Evolutionary conservation across 2,888 invertebrate genomes (phyloP).

Genomic region (Loripinus fragilis): DNA sequence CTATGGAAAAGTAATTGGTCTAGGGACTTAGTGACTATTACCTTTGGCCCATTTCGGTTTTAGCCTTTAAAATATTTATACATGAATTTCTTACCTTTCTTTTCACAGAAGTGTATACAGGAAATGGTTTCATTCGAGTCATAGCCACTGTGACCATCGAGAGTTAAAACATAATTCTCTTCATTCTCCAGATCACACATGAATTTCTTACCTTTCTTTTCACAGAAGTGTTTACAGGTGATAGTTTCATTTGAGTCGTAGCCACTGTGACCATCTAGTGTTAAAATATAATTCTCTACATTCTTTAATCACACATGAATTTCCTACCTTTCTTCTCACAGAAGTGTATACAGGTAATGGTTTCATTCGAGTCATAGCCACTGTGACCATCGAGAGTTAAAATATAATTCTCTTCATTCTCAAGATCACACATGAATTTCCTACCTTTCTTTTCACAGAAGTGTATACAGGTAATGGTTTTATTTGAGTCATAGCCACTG

Average conservation of each 20-base stretch:
- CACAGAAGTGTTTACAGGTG: constrained; percentile 82
- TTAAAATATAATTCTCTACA: constrained; percentile 94
- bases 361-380: constrained; percentile 83
- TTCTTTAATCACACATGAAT: no score
- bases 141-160: constrained; percentile 85
- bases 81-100: no score
- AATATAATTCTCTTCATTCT: constrained; percentile 95
- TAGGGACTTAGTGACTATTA: no score
- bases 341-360: constrained; percentile 83
- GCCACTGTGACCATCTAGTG: constrained; percentile 85
- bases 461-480: constrained; percentile 83
- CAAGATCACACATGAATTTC: constrained; percentile 96
- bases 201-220: constrained; percentile 76
- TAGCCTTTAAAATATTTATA: no score
- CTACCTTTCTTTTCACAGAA: constrained; percentile 80
- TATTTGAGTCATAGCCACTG: constrained; percentile 82
- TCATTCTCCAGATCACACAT: constrained; percentile 98
- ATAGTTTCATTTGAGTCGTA: constrained; percentile 83
- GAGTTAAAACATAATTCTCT: constrained; percentile 92
- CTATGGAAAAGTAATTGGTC: no score
- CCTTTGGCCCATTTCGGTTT: no score
- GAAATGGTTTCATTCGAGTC: constrained; percentile 83
- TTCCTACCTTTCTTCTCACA: constrained; percentile 79
- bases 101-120: constrained; percentile 82
- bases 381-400: constrained; percentile 86